Evolutionary conservation across 2,888 invertebrate genomes (phyloP).

Genomic region (Rhogogaster chlorosoma): DNA sequence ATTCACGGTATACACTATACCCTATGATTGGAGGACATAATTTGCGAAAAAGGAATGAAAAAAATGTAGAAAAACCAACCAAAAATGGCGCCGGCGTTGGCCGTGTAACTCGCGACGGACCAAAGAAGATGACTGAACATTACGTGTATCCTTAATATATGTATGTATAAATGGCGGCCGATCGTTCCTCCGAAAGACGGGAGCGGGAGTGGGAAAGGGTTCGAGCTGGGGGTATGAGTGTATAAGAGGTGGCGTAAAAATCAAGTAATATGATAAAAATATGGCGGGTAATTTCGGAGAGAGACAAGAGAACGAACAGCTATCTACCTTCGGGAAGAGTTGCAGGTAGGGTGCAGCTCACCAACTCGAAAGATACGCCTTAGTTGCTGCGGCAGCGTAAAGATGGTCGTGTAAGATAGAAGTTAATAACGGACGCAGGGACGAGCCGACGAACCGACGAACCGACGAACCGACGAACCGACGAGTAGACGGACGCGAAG

Average conservation of each 20-base stretch:
- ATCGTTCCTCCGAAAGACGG: background rate
- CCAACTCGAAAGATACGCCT: constrained; percentile 62
- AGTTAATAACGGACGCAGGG: constrained; percentile 72
- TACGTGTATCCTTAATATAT: constrained; percentile 31
- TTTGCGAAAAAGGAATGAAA: constrained; percentile 41
- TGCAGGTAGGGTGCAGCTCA: constrained; percentile 45
- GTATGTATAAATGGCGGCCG: constrained; percentile 25
- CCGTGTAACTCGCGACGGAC: constrained; percentile 18
- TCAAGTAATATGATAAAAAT: constrained; percentile 70
- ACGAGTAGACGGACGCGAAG: constrained; percentile 22
- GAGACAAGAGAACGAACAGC: constrained; percentile 56
- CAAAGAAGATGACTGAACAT: constrained; percentile 28
- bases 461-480: constrained; percentile 5
- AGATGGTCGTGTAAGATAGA: constrained; percentile 74
- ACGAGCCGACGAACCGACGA: constrained; percentile 10
- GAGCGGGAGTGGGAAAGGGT: constrained; percentile 19
- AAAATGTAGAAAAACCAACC: background rate
- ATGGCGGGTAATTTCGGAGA: constrained; percentile 67
- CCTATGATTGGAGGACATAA: constrained; percentile 54
- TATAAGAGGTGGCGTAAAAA: constrained; percentile 66
- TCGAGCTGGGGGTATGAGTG: background rate
- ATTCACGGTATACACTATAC: constrained; percentile 42
- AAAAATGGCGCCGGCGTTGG: constrained; percentile 23
- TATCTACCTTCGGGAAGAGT: constrained; percentile 34
- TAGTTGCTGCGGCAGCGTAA: constrained; percentile 72